Percentiles rank a stretch among this genome's conserved stretches.
These are phyloP conservation scores for Chrysodeixis includens DNA, from an alignment of 2,888 invertebrate species.

Conservation along the genomic window DNA sequence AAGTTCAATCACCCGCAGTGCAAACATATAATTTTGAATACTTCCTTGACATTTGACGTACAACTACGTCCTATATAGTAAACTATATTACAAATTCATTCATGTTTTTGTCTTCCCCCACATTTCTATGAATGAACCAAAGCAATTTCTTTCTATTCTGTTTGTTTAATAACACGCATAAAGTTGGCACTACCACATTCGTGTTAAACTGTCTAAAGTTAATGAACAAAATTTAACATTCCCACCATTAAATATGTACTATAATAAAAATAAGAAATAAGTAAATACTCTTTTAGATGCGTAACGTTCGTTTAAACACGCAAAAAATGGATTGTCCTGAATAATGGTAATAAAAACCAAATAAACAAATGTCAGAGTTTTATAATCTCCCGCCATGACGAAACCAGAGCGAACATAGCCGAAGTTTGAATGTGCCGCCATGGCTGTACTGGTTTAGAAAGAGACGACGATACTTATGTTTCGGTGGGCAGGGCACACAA, in stretches of 20 bases:
- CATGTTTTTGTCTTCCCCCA: slow-evolving; percentile 43
- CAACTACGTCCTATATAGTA: slow-evolving; percentile 23
- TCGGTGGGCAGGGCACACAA: slow-evolving; percentile 50
- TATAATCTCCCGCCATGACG: slow-evolving; percentile 71
- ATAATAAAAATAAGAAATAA: not conserved
- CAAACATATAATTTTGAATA: slow-evolving; percentile 9
- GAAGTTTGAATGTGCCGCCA: slow-evolving; percentile 77
- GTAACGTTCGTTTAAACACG: not conserved
- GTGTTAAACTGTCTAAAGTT: not conserved
- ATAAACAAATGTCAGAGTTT: slow-evolving; percentile 57
- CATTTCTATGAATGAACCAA: slow-evolving; percentile 50
- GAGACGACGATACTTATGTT: slow-evolving; percentile 66
- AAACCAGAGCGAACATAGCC: slow-evolving; percentile 65
- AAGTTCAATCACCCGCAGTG: not conserved
- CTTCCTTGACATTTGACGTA: slow-evolving; percentile 24
- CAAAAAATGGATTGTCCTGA: not conserved
- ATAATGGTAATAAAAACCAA: slow-evolving; percentile 15
- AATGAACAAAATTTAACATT: too few relatives aligned
- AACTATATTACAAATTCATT: slow-evolving; percentile 50
- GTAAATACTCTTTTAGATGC: not conserved
- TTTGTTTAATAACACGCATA: slow-evolving; percentile 38
- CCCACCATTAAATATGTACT: not conserved
- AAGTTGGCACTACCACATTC: slow-evolving; percentile 54
- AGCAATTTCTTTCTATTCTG: slow-evolving; percentile 54
- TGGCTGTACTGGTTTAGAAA: slow-evolving; percentile 66